phyloP scores from a whole-genome alignment of 2,113 vertebrate species.

The Coracopsis vasa region DNA sequence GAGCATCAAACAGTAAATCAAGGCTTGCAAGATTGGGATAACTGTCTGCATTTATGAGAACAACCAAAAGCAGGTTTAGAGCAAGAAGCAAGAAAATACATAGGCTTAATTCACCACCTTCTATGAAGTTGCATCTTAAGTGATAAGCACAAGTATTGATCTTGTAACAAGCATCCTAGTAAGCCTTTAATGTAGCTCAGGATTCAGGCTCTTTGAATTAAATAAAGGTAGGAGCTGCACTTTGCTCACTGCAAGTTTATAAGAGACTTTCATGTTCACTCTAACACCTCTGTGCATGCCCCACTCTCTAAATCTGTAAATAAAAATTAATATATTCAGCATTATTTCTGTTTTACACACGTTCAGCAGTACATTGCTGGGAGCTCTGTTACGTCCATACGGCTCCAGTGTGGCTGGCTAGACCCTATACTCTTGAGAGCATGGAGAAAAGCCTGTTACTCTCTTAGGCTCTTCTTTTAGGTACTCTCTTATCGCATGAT shows the following conservation, averaged over 20 bases:
- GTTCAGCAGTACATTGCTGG: neutral
- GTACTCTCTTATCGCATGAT: rapidly evolving
- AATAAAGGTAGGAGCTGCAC: neutral
- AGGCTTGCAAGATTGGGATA: neutral
- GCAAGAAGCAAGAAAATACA: neutral
- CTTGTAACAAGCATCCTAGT: neutral
- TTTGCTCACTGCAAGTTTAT: rapidly evolving
- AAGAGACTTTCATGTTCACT: neutral
- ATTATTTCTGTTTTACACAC: rapidly evolving
- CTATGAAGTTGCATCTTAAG: neutral
- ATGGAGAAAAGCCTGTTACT: neutral
- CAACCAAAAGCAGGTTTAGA: neutral
- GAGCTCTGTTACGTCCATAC: neutral
- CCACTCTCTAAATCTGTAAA: neutral
- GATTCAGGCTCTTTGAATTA: neutral
- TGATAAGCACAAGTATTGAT: neutral
- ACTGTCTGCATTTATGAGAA: neutral
- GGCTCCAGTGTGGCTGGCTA: rapidly evolving
- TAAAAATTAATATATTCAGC: neutral
- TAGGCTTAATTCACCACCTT: neutral
- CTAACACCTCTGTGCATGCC: no score
- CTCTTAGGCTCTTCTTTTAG: neutral
- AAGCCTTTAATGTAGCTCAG: neutral
- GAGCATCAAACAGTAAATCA: neutral
- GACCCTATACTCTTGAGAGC: neutral